Conservation (phyloP, 2,113 vertebrate genomes). For the Anthoscopus minutus region DNA sequence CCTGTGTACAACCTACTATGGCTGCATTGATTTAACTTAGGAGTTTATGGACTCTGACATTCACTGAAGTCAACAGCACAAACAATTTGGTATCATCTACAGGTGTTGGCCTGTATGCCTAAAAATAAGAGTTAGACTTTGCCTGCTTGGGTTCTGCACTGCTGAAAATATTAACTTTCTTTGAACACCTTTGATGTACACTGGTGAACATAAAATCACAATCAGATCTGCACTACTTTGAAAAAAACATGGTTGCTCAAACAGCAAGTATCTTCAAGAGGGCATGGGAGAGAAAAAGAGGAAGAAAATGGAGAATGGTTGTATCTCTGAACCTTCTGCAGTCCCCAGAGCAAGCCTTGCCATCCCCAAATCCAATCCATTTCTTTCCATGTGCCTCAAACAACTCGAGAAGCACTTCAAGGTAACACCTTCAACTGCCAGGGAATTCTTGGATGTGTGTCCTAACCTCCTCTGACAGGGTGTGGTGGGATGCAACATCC, state of each 20-base stretch:
- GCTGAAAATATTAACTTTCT: neutral
- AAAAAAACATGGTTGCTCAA: neutral
- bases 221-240: neutral
- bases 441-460: neutral
- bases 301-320: neutral
- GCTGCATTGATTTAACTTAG: neutral
- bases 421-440: accelerated
- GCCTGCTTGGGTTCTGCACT: neutral
- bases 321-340: neutral
- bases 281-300: neutral
- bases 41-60: neutral
- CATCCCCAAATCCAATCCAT: neutral
- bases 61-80: neutral
- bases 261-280: neutral
- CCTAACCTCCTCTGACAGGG: neutral
- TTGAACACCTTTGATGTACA: neutral
- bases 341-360: neutral
- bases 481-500: neutral
- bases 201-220: neutral
- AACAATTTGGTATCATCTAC: neutral
- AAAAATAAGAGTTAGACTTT: neutral
- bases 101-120: neutral
- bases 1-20: neutral
- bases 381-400: neutral
- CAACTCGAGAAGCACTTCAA: neutral